phyloP scores from a whole-genome alignment of 1,140 invertebrate species.

The Penaeus vannamei region DNA sequence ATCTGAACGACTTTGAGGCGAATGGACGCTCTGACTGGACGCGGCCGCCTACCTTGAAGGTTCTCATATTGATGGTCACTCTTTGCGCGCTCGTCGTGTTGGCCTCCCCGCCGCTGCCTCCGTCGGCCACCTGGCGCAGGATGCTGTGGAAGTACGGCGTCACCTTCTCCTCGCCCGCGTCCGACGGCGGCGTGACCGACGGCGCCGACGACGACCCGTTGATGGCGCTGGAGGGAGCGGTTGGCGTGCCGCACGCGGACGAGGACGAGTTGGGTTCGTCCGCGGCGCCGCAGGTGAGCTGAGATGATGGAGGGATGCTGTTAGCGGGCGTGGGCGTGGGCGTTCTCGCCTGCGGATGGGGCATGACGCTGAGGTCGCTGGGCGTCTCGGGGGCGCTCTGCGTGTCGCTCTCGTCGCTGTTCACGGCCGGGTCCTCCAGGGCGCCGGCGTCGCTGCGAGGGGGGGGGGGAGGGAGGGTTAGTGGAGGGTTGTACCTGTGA shows the following conservation, averaged over 20 bases:
- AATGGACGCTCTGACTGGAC: neutral
- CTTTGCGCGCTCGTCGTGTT: slow-evolving; percentile 56
- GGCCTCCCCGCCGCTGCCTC: slow-evolving; percentile 45
- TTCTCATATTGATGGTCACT: slow-evolving; percentile 68
- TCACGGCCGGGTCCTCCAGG: slow-evolving; percentile 46
- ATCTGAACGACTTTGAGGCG: no score
- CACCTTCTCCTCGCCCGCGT: slow-evolving; percentile 47
- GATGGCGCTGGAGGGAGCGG: slow-evolving; percentile 28
- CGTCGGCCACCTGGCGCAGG: slow-evolving; percentile 57
- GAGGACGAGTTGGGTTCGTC: slow-evolving; percentile 44
- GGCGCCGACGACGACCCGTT: slow-evolving; percentile 18
- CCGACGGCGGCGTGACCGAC: slow-evolving; percentile 37
- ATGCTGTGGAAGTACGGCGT: slow-evolving; percentile 57
- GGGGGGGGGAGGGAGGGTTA: neutral
- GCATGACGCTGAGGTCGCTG: slow-evolving; percentile 5
- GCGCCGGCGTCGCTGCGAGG: slow-evolving; percentile 38
- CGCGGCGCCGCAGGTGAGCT: neutral
- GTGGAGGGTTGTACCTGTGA: neutral
- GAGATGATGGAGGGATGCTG: slow-evolving; percentile 35
- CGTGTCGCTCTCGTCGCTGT: slow-evolving; percentile 59
- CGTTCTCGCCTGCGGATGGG: neutral
- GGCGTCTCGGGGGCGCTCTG: slow-evolving; percentile 57
- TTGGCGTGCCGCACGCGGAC: slow-evolving; percentile 33
- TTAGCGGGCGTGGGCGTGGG: slow-evolving; percentile 35
- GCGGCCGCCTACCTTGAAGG: slow-evolving; percentile 54